Evolutionary conservation across 2,113 vertebrate genomes (phyloP).

Genomic region (Propithecus coquereli): DNA sequence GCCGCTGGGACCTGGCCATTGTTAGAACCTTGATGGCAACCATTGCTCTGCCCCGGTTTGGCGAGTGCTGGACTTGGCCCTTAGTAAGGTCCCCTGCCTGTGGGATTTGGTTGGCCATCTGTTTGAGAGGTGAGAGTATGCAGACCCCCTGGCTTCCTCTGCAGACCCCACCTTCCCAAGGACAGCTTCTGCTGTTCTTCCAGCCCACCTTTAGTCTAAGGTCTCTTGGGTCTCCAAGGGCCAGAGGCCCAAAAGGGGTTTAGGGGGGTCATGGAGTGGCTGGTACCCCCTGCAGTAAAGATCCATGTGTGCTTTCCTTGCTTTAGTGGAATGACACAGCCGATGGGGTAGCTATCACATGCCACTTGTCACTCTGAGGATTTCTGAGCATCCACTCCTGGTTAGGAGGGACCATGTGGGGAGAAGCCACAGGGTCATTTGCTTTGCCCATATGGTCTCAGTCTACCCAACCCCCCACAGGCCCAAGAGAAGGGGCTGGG

Average conservation of each 20-base stretch:
- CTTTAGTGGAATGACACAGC: not conserved
- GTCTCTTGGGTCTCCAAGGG: not conserved
- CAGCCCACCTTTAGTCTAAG: not conserved
- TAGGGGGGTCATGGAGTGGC: too few relatives aligned
- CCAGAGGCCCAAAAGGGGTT: not conserved
- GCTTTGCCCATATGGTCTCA: not conserved
- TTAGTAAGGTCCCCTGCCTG: rapidly evolving
- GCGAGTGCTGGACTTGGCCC: rapidly evolving
- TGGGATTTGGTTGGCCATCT: not conserved
- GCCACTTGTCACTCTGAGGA: not conserved
- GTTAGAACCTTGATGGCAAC: rapidly evolving
- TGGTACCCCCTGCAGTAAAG: rapidly evolving
- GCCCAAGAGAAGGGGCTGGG: not conserved
- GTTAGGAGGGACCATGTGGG: not conserved
- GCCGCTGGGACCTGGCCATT: not conserved
- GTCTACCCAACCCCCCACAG: not conserved
- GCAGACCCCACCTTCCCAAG: not conserved
- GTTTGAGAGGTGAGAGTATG: not conserved
- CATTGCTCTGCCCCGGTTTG: not conserved
- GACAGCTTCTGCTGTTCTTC: not conserved
- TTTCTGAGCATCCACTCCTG: not conserved
- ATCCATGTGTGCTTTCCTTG: not conserved
- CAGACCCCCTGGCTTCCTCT: not conserved
- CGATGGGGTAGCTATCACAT: rapidly evolving
- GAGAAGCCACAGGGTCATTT: not conserved